A percentile compares a stretch with the other conserved stretches of the same genome.
Evolutionary conservation across 2,113 vertebrate genomes (phyloP).

Genomic region (Delphinapterus leucas): DNA sequence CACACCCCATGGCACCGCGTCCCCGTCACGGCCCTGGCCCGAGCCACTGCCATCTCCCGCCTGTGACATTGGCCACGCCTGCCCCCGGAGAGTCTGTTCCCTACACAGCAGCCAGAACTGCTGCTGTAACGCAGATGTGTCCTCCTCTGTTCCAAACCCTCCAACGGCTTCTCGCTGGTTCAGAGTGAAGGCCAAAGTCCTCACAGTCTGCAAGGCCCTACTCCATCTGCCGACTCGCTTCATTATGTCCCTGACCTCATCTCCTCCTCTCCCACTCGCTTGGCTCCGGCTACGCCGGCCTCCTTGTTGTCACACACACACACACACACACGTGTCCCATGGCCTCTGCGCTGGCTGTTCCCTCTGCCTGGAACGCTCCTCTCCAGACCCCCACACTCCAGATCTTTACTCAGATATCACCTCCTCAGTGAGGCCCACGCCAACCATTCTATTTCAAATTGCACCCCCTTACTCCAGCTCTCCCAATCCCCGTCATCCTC

Average conservation of each 20-base stretch:
- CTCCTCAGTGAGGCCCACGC: not conserved
- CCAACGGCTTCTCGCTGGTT: not conserved
- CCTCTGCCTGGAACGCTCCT: not conserved
- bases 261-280: not conserved
- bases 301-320: not conserved
- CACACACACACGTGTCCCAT: not conserved
- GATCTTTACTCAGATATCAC: not conserved
- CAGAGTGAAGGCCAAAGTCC: not conserved
- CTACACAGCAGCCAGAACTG: not conserved
- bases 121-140: not conserved
- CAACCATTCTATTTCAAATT: not conserved
- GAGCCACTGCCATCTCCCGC: not conserved
- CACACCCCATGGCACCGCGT: fast-evolving
- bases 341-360: not conserved
- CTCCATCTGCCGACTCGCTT: too few species aligned
- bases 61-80: not conserved
- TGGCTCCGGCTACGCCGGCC: not conserved
- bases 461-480: not conserved
- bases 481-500: too few species aligned
- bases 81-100: not conserved
- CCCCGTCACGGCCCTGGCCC: not conserved
- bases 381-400: not conserved
- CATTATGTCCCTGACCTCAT: not conserved
- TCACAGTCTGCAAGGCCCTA: not conserved
- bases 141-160: not conserved